Conservation (phyloP, 2,113 vertebrate species). For the Peromyscus maniculatus region DNA sequence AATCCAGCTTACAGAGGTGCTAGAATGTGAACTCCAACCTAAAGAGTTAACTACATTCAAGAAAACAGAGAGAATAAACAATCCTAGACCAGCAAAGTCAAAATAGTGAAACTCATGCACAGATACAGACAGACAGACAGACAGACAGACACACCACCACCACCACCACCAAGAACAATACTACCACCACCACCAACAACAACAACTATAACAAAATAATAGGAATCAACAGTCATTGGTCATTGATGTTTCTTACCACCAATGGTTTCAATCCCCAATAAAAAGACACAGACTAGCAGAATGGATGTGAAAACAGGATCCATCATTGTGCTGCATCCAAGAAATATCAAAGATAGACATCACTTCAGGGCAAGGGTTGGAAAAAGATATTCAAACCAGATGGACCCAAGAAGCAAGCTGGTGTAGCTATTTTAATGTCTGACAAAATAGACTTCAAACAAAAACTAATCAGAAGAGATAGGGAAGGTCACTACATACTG, state of each 20-base stretch:
- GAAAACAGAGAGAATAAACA: background rate
- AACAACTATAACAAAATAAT: background rate
- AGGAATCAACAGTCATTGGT: background rate
- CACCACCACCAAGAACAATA: too few species aligned
- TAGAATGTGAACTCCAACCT: background rate
- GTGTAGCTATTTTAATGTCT: background rate
- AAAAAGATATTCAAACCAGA: background rate
- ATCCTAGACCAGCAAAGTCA: background rate
- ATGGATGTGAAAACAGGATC: background rate
- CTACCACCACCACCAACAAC: too few species aligned
- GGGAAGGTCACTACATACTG: background rate
- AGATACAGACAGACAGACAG: background rate
- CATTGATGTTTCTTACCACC: background rate
- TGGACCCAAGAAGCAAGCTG: too few species aligned
- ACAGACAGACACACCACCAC: background rate
- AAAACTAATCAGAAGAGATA: background rate
- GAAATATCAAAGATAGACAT: background rate
- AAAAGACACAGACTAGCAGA: background rate
- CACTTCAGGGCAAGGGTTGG: background rate
- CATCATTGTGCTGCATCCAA: background rate
- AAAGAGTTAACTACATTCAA: background rate
- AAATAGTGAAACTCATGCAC: background rate
- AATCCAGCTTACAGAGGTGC: background rate
- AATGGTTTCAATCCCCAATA: background rate
- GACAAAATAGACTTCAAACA: background rate